Base-by-base conservation (phyloP, 2,888 invertebrate genomes). In the Nebria salina region DNA sequence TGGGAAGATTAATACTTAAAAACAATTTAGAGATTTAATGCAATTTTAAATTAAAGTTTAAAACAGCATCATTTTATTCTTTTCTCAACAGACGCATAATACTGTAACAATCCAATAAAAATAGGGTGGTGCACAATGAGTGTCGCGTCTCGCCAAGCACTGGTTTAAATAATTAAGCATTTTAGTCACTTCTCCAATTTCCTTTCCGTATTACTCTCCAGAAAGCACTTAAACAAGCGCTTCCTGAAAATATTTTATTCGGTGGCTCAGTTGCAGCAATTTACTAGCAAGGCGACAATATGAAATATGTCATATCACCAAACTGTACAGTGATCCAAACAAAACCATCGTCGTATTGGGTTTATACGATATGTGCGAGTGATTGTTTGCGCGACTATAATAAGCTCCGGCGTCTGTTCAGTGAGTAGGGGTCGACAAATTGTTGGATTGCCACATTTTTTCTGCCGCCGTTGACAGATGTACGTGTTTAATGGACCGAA, bases 401-500 rank as follows among this genome's bases (percentile, higher is more conserved):
- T 85, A 85, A 85, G 85, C 85, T 84, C 84, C 85, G 76, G 64
- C 76, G 72, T 42, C 42, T 65, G 66, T 64, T 65, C 72, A 43
- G 26, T 72, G 81, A 76, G 85, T 54, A 54, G 54, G 86, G 87
- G 87, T 87, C 86, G 87, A 87, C 87, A 87, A 87, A 87, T 87
- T 86, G 86, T 86, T 85, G 86, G 86, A 87, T 87, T 87, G 85
- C 86, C 85, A 86, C 86, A 86, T 87, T 88, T 87, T 88, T 85
- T 83, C 54, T 54, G 11, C 13, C 82, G 85, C 83, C 85, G 87
- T 87, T 87, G 88, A 88, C 88, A 88, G 87, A 88, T 88, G 88
- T 88, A 88, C 87, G 88, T 87, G 88, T 87, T 88, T 88, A 88
- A 88, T 88, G 87, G 86, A 85, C 86, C 85, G 87, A 87, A 88